Base-by-base conservation (phyloP, 64 coral and sea anemone genomes). In the Anthopleura sola region DNA sequence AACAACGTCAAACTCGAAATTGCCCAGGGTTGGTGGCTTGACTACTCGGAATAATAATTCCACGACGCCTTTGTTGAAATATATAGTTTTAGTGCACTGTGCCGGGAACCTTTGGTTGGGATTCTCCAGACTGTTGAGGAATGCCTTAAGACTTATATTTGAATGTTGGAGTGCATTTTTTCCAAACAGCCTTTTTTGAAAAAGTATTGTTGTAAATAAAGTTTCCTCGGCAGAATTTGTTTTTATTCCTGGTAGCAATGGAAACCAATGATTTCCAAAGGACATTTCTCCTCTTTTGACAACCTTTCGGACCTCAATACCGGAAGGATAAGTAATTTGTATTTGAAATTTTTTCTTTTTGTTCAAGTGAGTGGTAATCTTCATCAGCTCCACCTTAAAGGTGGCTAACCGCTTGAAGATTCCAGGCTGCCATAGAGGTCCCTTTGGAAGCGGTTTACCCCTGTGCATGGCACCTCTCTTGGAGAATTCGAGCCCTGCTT, bases 401-500 rank as follows among this genome's bases (percentile, higher is more conserved):
- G 81, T 50, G 13, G 54, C 54, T 21, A 83, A 47, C 23, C 17
- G 26, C 10, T 83, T 54, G 26, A 83, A 83, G 7, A 17, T 50
- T 33, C 81, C 81, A 50, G 81, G 47, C n/a, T 20, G 40, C 14
- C 28, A 2, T 28, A 47, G 81, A 29, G 81, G 81, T 21, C 50
- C 21, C 28, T 17, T 50, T 21, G 81, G 71, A 0, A 75, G 83
- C 20, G 88, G 88, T n/a, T n/a, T n/a, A n/a, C n/a, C n/a, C n/a
- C n/a, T n/a, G n/a, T n/a, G n/a, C n/a, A n/a, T n/a, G n/a, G n/a
- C n/a, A n/a, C n/a, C n/a, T n/a, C n/a, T n/a, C n/a, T n/a, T n/a
- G n/a, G n/a, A n/a, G n/a, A n/a, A 88, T 33, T 57, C 53, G n/a
- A 80, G 34, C 0, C 93, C 89, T 51, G 49, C 57, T 56, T 88